Evolutionary conservation across 2,797 vertebrate species (phyloP).

Genomic region (Pangasius djambal): DNA sequence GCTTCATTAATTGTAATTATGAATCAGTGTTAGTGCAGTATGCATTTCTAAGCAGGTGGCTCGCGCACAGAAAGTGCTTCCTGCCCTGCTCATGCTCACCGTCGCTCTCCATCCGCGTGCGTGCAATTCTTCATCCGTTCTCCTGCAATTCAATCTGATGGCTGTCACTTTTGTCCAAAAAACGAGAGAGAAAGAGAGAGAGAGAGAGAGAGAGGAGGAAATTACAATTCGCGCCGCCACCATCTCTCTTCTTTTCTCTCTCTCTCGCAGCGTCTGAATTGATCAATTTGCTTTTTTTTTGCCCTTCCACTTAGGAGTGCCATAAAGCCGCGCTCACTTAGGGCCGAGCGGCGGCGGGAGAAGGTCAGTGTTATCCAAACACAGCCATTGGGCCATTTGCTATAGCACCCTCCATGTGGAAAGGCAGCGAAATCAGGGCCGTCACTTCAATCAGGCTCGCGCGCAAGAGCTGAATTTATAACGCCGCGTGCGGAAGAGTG

Average conservation of each 20-base stretch:
- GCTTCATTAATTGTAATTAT: not conserved
- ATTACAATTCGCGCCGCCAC: constrained; percentile 70
- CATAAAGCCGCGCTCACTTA: constrained; percentile 63
- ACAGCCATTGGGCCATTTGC: constrained; percentile 84
- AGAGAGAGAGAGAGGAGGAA: constrained; percentile 71
- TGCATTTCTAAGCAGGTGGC: not conserved
- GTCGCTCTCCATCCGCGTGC: constrained; percentile 61
- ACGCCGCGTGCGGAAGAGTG: constrained; percentile 64
- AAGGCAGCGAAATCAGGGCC: constrained; percentile 77
- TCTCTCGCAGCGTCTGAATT: constrained; percentile 56
- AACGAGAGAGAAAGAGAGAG: constrained; percentile 69
- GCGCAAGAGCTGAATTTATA: constrained; percentile 73
- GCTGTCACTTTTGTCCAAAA: constrained; percentile 76
- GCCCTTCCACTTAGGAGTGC: constrained; percentile 63
- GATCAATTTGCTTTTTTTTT: constrained; percentile 62
- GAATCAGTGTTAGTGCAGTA: not conserved
- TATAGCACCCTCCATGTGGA: constrained; percentile 84
- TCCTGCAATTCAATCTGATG: constrained; percentile 78
- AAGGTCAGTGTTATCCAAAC: constrained; percentile 88
- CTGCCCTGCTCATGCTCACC: not conserved
- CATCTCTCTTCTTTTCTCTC: constrained; percentile 58
- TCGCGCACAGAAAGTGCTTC: not conserved
- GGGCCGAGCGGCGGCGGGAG: constrained; percentile 65
- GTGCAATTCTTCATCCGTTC: constrained; percentile 68
- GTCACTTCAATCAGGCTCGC: constrained; percentile 82